Conservation (phyloP, 2,797 vertebrate genomes). For the Lacerta agilis region DNA sequence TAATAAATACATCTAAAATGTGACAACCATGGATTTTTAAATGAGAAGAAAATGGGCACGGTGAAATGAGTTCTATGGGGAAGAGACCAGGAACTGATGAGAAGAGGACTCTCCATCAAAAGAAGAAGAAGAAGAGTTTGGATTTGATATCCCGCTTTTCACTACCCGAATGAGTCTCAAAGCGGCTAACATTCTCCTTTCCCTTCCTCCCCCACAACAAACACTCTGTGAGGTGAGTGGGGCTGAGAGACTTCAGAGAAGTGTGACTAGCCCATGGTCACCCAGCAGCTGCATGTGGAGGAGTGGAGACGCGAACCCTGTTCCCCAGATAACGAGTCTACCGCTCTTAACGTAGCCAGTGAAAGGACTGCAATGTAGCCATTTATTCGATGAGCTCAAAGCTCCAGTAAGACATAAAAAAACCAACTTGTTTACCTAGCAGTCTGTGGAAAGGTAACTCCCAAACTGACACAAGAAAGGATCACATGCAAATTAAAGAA, state of each 20-base stretch:
- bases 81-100: background rate
- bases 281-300: no score
- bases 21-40: background rate
- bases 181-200: no score
- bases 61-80: background rate
- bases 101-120: background rate
- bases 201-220: no score
- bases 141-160: no score
- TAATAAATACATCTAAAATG: background rate
- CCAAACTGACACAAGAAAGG: background rate
- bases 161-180: no score
- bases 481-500: background rate
- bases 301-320: no score
- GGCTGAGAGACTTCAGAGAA: no score
- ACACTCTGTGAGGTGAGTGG: no score
- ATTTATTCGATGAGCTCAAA: constrained; percentile 12
- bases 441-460: constrained; percentile 18
- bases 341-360: no score
- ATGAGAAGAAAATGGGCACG: background rate
- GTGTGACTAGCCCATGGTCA: no score
- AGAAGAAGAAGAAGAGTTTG: no score
- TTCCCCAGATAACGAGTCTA: no score
- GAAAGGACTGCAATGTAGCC: background rate
- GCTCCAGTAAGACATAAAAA: constrained; percentile 8
- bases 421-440: background rate